These are phyloP conservation scores for Cephus nigrinus DNA, from an alignment of 2,888 invertebrate species.

Conservation along the genomic window DNA sequence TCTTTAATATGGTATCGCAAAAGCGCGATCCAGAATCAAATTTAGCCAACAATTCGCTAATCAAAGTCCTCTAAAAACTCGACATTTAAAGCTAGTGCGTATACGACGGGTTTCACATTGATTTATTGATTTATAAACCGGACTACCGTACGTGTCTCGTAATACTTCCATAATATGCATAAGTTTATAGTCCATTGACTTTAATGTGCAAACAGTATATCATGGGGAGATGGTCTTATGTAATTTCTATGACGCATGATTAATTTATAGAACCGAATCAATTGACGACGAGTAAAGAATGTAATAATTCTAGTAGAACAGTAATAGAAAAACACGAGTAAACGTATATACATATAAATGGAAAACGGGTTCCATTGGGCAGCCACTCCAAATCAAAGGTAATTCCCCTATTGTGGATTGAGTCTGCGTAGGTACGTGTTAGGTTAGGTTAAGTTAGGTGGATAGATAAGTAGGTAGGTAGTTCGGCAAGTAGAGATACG, in stretches of 20 bases:
- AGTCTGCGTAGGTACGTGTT: not conserved
- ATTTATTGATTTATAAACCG: conserved; percentile 44
- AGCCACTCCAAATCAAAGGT: not conserved
- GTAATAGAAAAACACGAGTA: not conserved
- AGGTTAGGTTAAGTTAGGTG: not conserved
- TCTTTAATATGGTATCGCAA: not conserved
- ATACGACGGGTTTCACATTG: conserved; percentile 22
- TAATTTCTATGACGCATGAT: not conserved
- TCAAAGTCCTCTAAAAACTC: conserved; percentile 25
- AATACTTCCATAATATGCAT: not conserved
- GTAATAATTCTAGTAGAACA: not conserved
- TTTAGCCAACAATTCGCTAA: not conserved
- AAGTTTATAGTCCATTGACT: not conserved
- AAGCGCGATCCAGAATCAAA: not conserved
- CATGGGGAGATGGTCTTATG: not conserved
- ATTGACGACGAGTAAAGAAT: not conserved
- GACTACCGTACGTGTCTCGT: not conserved
- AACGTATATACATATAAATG: not conserved
- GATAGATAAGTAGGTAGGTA: not conserved
- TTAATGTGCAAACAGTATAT: not conserved
- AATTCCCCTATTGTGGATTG: not conserved
- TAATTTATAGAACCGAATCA: not conserved
- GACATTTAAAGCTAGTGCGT: conserved; percentile 6
- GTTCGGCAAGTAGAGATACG: conserved; percentile 32
- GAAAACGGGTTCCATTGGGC: not conserved